Evolutionary conservation across 2,113 vertebrate species (phyloP).

Genomic region (Cranoglanis bouderius): DNA sequence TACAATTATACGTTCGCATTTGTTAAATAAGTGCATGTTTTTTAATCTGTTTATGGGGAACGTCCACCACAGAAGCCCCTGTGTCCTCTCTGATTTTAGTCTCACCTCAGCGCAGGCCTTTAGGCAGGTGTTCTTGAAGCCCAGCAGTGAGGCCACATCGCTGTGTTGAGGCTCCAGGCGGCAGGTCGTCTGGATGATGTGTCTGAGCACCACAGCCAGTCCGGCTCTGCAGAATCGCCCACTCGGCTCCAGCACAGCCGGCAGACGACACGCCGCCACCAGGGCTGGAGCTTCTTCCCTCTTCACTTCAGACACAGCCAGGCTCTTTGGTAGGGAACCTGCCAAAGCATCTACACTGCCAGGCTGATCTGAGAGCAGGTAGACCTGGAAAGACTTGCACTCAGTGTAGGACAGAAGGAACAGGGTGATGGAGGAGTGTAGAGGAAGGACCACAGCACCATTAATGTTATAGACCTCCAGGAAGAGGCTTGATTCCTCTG

Average conservation of each 20-base stretch:
- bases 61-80: too few relatives aligned
- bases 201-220: slow-evolving; percentile 89
- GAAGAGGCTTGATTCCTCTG: slow-evolving; percentile 76
- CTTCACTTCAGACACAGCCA: slow-evolving; percentile 69
- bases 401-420: slow-evolving; percentile 93
- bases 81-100: not conserved
- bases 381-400: slow-evolving; percentile 82
- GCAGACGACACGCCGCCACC: slow-evolving; percentile 83
- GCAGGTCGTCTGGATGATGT: slow-evolving; percentile 80
- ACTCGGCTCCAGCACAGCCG: slow-evolving; percentile 77
- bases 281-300: slow-evolving; percentile 75
- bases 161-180: slow-evolving; percentile 77
- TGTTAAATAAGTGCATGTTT: not conserved
- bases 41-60: not conserved
- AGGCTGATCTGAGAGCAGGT: slow-evolving; percentile 70
- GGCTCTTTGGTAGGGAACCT: slow-evolving; percentile 56
- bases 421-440: slow-evolving; percentile 86
- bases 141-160: slow-evolving; percentile 83
- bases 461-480: slow-evolving; percentile 73
- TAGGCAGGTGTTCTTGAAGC: slow-evolving; percentile 97
- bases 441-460: slow-evolving; percentile 75
- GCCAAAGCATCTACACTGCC: slow-evolving; percentile 53
- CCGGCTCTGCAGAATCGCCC: slow-evolving; percentile 87
- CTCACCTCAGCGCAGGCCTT: slow-evolving; percentile 98
- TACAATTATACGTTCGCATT: not conserved